These are phyloP conservation scores for Carterocephalus palaemon DNA, from an alignment of 2,888 invertebrate genomes.

Conservation along the genomic window DNA sequence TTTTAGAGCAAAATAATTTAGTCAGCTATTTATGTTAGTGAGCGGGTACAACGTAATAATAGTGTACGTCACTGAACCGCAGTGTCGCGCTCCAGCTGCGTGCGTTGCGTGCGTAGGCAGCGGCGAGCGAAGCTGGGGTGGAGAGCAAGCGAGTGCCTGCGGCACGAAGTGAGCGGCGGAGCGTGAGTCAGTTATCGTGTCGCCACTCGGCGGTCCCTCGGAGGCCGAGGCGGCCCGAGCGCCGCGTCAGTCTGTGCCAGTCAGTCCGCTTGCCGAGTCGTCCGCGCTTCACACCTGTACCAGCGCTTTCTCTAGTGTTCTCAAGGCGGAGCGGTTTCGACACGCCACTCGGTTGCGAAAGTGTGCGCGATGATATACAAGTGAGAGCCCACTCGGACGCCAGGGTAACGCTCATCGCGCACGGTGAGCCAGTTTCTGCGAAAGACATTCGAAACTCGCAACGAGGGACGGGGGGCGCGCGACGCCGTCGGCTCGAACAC, in stretches of 20 bases:
- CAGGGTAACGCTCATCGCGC: constrained; percentile 75
- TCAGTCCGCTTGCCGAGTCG: constrained; percentile 28
- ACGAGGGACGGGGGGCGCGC: constrained; percentile 71
- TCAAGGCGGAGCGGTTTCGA: constrained; percentile 68
- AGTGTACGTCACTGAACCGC: no score
- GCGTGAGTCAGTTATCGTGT: constrained; percentile 43
- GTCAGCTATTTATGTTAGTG: no score
- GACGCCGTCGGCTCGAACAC: constrained; percentile 73
- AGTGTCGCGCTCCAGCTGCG: no score
- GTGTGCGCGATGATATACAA: constrained; percentile 78
- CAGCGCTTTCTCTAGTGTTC: constrained; percentile 55
- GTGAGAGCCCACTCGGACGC: constrained; percentile 71
- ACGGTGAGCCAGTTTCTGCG: constrained; percentile 72
- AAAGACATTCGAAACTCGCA: constrained; percentile 72
- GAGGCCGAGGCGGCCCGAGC: constrained; percentile 36
- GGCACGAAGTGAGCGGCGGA: constrained; percentile 57
- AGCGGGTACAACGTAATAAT: no score
- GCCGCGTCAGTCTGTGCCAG: constrained; percentile 33
- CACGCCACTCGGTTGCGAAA: constrained; percentile 74
- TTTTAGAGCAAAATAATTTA: no score
- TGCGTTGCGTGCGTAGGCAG: constrained; percentile 4
- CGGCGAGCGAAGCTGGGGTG: constrained; percentile 16
- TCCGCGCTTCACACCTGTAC: constrained; percentile 29
- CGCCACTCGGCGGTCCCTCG: constrained; percentile 31
- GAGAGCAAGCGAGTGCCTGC: constrained; percentile 41